Evolutionary conservation across 2,797 vertebrate genomes (phyloP), one percentile per base, ranked within the genome.

Genomic region (Alectoris magna): DNA sequence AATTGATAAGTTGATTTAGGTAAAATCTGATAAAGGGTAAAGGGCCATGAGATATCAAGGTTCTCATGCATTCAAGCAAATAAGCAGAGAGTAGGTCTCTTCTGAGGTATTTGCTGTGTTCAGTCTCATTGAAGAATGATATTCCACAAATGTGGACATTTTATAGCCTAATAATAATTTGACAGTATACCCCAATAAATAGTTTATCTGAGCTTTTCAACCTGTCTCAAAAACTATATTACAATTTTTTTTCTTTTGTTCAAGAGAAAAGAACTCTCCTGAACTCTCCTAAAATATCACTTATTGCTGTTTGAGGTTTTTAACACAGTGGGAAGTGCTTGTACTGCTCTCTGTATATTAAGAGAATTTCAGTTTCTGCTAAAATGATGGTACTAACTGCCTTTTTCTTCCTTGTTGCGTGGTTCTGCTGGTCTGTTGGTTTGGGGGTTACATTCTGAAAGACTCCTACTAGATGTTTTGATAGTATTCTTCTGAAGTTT

Each of bases 1-100:
- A 87, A 91, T 34, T 78, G 59, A 84, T 92, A 88, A 70, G n/a
- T 66, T n/a, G 51, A 38, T 91, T 94, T 69, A 86, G 87, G 88
- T 81, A 90, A 84, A 90, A 94, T 78, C 70, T 77, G 82, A 39
- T 14, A 96, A 24, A 49, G 59, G 66, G 83, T 89, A 92, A 71
- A 62, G 44, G 84, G 26, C 59, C 19, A 18, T 55, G 73, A 87
- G 87, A 79, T 90, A 81, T 19, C 0, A 13, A 73, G 46, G 63
- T 94, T 27, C 51, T 81, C 72, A 48, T 59, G 72, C 91, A 9
- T 71, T 90, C 76, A 88, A 83, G 41, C 16, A 80, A 62, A 69
- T 72, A 46, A 27, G 23, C 24, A 59, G 31, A 58, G 44, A 66
- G 16, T 6, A 11, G 14, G n/a, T 84, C 39, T 79, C 63, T 55